Evolutionary conservation across 2,797 vertebrate genomes (phyloP).

Genomic region (Carapus acus): DNA sequence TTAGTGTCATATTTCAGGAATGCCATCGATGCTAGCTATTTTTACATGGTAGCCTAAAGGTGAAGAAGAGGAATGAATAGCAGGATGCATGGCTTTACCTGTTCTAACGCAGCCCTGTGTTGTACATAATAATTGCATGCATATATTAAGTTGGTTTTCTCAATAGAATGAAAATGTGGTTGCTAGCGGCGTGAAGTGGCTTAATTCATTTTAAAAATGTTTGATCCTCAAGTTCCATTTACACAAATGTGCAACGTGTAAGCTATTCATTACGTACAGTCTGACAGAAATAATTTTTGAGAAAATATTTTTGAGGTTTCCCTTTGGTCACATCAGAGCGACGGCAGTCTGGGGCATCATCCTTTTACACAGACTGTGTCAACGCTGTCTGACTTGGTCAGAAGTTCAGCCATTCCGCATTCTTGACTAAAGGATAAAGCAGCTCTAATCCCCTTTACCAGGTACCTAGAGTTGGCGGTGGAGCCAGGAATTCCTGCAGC

Average conservation of each 20-base stretch:
- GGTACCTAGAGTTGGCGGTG: slow-evolving; percentile 76
- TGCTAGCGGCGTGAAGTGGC: slow-evolving; percentile 9
- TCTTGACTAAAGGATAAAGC: slow-evolving; percentile 84
- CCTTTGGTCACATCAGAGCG: slow-evolving; percentile 23
- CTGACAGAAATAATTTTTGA: slow-evolving; percentile 13
- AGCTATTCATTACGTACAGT: not conserved
- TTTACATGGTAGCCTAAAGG: slow-evolving; percentile 47
- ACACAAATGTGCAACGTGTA: slow-evolving; percentile 6
- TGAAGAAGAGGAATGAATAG: slow-evolving; percentile 23
- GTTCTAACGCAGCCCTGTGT: slow-evolving; percentile 32
- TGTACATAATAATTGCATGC: slow-evolving; percentile 26
- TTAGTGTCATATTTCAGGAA: slow-evolving; percentile 49
- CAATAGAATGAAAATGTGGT: slow-evolving; percentile 37
- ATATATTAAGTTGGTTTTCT: slow-evolving; percentile 22
- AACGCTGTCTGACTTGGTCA: slow-evolving; percentile 70
- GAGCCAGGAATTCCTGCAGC: slow-evolving; percentile 79
- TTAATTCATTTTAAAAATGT: slow-evolving; percentile 5
- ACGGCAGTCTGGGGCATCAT: slow-evolving; percentile 50
- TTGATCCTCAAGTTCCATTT: slow-evolving; percentile 19
- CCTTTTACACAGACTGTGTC: slow-evolving; percentile 58
- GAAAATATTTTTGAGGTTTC: slow-evolving; percentile 30
- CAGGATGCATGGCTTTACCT: slow-evolving; percentile 34
- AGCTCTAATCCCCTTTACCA: slow-evolving; percentile 84
- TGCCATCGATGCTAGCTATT: slow-evolving; percentile 54
- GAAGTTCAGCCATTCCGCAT: slow-evolving; percentile 81